phyloP scores from a whole-genome alignment of 2,113 vertebrate species.

The Puntigrus tetrazona region DNA sequence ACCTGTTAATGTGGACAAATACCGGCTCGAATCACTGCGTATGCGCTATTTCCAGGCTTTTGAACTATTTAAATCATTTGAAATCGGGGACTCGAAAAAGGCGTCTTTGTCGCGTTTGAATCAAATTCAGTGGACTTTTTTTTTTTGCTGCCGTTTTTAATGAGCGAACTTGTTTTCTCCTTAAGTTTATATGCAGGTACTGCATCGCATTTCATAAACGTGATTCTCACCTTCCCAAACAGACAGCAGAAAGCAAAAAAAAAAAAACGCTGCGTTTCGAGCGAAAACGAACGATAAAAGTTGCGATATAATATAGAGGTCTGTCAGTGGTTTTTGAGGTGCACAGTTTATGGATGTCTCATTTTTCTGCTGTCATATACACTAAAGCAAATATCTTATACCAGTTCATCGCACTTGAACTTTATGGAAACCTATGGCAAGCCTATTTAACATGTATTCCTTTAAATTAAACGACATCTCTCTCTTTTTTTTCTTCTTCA shows the following conservation, averaged over 20 bases:
- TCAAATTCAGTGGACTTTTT: not conserved
- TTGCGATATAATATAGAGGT: not conserved
- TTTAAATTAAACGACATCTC: not conserved
- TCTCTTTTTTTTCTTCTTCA: not conserved
- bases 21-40: not conserved
- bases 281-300: not conserved
- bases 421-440: slow-evolving; percentile 15
- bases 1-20: not conserved
- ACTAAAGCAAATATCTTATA: not conserved
- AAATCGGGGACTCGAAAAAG: not conserved
- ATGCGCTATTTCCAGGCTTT: not conserved
- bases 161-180: not conserved
- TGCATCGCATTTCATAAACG: not conserved
- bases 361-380: not conserved
- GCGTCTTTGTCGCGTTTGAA: not conserved
- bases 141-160: not conserved
- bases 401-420: not conserved
- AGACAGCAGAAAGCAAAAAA: not conserved
- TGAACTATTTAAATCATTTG: not conserved
- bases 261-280: not conserved
- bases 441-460: not conserved
- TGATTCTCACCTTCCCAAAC: not conserved
- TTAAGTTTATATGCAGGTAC: not conserved
- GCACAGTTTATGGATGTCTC: not conserved
- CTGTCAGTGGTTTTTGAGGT: not conserved